phyloP scores from a whole-genome alignment of 2,888 invertebrate species.

The Stegana nigrithorax region DNA sequence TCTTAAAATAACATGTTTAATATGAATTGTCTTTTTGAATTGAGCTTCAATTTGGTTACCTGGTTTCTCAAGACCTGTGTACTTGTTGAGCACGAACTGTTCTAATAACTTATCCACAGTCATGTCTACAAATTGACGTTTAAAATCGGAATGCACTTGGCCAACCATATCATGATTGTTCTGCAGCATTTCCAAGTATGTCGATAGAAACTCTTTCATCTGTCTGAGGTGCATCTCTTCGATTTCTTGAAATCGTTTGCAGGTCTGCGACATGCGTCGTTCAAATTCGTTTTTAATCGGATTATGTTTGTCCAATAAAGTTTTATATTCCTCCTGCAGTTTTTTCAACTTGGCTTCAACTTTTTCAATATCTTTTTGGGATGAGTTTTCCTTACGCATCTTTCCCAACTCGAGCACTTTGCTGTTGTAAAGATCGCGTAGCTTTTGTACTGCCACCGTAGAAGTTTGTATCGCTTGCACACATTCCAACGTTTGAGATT shows the following conservation, averaged over 20 bases:
- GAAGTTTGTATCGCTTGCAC: constrained; percentile 91
- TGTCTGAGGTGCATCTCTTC: constrained; percentile 92
- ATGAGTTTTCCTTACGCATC: constrained; percentile 85
- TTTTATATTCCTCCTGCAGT: constrained; percentile 94
- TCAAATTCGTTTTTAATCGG: constrained; percentile 93
- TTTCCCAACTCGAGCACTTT: constrained; percentile 90
- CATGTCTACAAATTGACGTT: constrained; percentile 89
- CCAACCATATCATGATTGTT: constrained; percentile 92
- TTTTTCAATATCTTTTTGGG: constrained; percentile 93
- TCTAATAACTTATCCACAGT: constrained; percentile 93
- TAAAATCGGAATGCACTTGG: constrained; percentile 93
- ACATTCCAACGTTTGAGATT: constrained; percentile 90
- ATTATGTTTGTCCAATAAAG: constrained; percentile 91
- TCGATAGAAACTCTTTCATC: constrained; percentile 94
- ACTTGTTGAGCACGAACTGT: constrained; percentile 91
- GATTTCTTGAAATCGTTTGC: constrained; percentile 94
- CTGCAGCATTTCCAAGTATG: constrained; percentile 87
- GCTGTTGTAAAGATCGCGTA: constrained; percentile 91
- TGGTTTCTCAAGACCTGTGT: constrained; percentile 93
- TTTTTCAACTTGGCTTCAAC: constrained; percentile 92
- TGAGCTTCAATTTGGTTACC: no score
- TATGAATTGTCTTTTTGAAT: no score
- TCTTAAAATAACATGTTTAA: constrained; percentile 3
- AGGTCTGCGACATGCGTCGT: constrained; percentile 92
- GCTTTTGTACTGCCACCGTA: constrained; percentile 87